These are phyloP conservation scores for Corydoras sp. DNA, from an alignment of 2,113 vertebrate species.

Conservation along the genomic window DNA sequence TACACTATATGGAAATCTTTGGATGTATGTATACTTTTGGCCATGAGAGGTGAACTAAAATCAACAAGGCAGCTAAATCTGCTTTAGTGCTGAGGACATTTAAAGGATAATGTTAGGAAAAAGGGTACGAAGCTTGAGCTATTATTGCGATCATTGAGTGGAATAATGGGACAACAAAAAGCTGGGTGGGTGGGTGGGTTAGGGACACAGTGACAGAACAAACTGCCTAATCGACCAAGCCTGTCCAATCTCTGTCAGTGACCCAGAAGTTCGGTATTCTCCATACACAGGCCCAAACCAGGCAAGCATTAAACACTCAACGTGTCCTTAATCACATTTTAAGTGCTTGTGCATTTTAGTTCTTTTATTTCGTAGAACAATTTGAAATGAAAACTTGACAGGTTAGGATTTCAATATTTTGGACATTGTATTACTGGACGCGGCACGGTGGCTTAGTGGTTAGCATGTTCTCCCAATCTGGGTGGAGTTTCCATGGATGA, in stretches of 20 bases:
- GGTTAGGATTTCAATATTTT: too few relatives aligned
- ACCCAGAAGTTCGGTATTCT: constrained; percentile 65
- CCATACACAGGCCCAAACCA: constrained; percentile 58
- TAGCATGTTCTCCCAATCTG: too few relatives aligned
- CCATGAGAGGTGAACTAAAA: too few relatives aligned
- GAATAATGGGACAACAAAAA: constrained; percentile 73
- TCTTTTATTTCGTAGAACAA: background rate
- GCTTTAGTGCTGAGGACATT: constrained; percentile 55
- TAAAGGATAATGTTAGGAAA: constrained; percentile 57
- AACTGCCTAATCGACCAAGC: constrained; percentile 65
- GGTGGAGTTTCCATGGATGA: too few relatives aligned
- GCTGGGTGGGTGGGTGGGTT: constrained; percentile 47
- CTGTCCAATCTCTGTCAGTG: constrained; percentile 55
- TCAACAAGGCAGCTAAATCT: too few relatives aligned
- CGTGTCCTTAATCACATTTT: constrained; percentile 65
- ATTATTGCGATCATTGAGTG: constrained; percentile 73
- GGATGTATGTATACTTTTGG: too few relatives aligned
- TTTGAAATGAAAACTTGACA: background rate
- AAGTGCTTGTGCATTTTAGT: constrained; percentile 55
- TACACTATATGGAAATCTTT: too few relatives aligned
- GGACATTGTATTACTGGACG: too few relatives aligned
- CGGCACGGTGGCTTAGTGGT: too few relatives aligned
- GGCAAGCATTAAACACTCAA: constrained; percentile 66
- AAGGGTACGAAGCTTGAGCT: constrained; percentile 55
- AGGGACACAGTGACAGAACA: constrained; percentile 46